Evolutionary conservation across 2,797 vertebrate genomes (phyloP).

Genomic region (Coccyzus lansbergi): DNA sequence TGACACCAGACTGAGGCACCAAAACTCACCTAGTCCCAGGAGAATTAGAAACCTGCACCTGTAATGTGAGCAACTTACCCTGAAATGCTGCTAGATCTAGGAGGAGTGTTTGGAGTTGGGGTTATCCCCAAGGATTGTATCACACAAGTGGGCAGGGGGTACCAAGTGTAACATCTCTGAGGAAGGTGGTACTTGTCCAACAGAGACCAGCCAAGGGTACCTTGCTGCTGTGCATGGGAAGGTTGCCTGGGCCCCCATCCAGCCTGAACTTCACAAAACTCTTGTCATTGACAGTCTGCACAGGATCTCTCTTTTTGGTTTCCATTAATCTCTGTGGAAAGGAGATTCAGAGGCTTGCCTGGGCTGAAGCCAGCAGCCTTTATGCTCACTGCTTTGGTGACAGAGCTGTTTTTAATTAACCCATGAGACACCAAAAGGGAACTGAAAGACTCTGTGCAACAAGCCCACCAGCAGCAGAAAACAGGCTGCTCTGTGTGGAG

Average conservation of each 20-base stretch:
- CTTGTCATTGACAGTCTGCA: not conserved
- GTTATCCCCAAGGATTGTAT: not conserved
- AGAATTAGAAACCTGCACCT: not conserved
- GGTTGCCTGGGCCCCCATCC: not conserved
- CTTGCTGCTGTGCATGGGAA: not conserved
- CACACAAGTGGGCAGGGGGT: not conserved
- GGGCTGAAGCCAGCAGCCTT: constrained; percentile 21
- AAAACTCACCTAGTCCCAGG: not conserved
- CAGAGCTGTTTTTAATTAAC: not conserved
- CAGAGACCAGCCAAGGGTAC: too few relatives aligned
- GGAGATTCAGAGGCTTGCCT: not conserved
- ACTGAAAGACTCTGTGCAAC: not conserved
- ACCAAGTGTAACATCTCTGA: rapidly evolving
- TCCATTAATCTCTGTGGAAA: constrained; percentile 5
- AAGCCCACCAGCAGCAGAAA: not conserved
- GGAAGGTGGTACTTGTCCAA: not conserved
- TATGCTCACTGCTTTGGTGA: not conserved
- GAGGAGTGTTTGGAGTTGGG: not conserved
- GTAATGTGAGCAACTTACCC: rapidly evolving
- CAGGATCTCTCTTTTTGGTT: not conserved
- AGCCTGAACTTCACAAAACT: not conserved
- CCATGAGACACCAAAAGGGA: not conserved
- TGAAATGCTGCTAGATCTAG: not conserved
- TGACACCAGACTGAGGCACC: not conserved
- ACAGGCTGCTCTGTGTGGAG: not conserved